Percentiles rank a stretch among this genome's conserved stretches.
phyloP scores from a whole-genome alignment of 1,140 invertebrate genomes.

The Telenomus remus region DNA sequence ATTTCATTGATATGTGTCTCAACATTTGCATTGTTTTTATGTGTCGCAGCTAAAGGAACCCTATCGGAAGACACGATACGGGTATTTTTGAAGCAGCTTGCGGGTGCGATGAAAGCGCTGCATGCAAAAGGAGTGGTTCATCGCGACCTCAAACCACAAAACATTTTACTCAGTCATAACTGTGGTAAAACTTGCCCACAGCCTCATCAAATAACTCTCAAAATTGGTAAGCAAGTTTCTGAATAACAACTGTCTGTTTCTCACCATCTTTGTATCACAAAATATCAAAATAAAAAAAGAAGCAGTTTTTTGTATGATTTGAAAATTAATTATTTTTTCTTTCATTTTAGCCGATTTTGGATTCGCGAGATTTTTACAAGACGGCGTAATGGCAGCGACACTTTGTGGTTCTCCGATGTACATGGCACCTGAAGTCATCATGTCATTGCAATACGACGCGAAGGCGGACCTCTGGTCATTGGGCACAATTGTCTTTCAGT shows the following conservation, averaged over 20 bases:
- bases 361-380: slow-evolving; percentile 97
- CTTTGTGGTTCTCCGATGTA: slow-evolving; percentile 99
- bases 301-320: no score
- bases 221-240: slow-evolving; percentile 86
- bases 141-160: slow-evolving; percentile 98
- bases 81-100: slow-evolving; percentile 95
- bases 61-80: slow-evolving; percentile 98
- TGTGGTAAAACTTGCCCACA: slow-evolving; percentile 86
- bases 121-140: slow-evolving; percentile 98
- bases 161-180: slow-evolving; percentile 92
- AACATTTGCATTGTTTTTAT: no score
- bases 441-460: slow-evolving; percentile 98
- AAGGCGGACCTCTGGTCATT: slow-evolving; percentile 99
- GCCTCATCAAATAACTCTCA: slow-evolving; percentile 93
- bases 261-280: no score
- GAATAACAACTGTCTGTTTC: not conserved
- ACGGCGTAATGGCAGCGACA: slow-evolving; percentile 99
- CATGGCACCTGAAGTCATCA: slow-evolving; percentile 99
- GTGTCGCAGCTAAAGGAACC: slow-evolving; percentile 85
- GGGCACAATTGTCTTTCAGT: slow-evolving; percentile 99
- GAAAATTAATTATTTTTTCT: no score
- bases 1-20: no score
- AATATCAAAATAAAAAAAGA: no score
- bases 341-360: slow-evolving; percentile 97
- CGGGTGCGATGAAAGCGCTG: slow-evolving; percentile 96